These are phyloP conservation scores for Syrista parreyssii DNA, from an alignment of 2,888 invertebrate species.

Conservation along the genomic window DNA sequence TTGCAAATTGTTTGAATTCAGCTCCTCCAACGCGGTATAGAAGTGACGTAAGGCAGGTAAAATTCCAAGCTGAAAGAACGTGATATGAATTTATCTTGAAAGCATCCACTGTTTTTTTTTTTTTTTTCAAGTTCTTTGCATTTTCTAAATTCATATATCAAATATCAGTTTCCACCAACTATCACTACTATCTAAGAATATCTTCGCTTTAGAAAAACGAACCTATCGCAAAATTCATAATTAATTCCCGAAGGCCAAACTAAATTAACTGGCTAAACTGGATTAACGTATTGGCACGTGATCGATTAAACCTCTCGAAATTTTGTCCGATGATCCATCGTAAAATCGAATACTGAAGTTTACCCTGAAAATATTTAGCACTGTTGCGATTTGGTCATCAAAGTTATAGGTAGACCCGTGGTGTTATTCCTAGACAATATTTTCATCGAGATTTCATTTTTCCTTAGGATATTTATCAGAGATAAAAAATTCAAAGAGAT, in stretches of 20 bases:
- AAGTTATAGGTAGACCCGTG: background rate
- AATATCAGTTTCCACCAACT: background rate
- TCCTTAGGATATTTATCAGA: background rate
- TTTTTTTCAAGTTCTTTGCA: background rate
- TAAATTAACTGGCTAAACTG: too few species aligned
- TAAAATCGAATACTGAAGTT: background rate
- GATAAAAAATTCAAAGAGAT: background rate
- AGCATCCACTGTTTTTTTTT: background rate
- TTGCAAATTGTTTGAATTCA: constrained; percentile 13
- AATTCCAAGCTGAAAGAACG: background rate
- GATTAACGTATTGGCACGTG: background rate
- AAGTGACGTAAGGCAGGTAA: background rate
- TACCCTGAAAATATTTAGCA: background rate
- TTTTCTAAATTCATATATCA: background rate
- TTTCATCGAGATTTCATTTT: background rate
- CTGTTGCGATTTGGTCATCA: background rate
- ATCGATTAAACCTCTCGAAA: background rate
- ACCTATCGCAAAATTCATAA: too few species aligned
- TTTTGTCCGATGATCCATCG: background rate
- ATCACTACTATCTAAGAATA: background rate
- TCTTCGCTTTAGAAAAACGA: too few species aligned
- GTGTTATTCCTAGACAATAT: background rate
- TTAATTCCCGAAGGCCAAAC: background rate
- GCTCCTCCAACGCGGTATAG: background rate
- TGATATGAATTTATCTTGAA: background rate